phyloP scores from a whole-genome alignment of 2,113 vertebrate species.

The Notarius quadriscutis region DNA sequence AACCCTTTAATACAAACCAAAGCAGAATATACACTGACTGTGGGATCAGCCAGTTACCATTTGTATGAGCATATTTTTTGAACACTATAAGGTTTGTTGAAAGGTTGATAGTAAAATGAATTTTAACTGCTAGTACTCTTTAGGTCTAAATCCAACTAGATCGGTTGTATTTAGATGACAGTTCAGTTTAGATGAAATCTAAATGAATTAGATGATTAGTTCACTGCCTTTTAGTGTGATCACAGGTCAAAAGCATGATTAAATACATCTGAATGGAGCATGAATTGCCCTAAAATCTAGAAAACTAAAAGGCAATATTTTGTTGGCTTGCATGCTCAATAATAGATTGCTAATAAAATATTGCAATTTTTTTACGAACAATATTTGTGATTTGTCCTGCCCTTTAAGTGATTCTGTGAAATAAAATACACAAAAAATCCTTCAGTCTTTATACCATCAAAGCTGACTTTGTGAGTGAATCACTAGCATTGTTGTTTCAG shows the following conservation, averaged over 20 bases:
- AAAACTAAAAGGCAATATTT: background rate
- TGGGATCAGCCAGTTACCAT: background rate
- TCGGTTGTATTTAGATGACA: background rate
- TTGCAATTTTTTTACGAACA: background rate
- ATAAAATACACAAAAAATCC: background rate
- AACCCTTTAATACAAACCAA: slow-evolving; percentile 18
- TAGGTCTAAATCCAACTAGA: background rate
- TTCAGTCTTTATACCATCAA: background rate
- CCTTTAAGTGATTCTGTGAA: background rate
- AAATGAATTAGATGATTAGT: background rate
- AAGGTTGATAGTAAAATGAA: background rate
- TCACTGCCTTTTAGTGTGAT: background rate
- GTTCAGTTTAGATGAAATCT: background rate
- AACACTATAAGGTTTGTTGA: background rate
- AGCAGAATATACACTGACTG: background rate
- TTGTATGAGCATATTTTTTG: background rate
- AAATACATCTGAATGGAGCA: background rate
- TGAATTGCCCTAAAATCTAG: background rate
- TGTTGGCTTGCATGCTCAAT: background rate
- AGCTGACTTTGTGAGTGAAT: slow-evolving; percentile 13
- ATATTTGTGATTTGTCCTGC: background rate
- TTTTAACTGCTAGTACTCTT: background rate
- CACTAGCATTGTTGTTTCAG: slow-evolving; percentile 27
- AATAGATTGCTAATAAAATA: background rate
- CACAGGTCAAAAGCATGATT: background rate